Conservation (phyloP, 1,140 invertebrate genomes). For the Leptopilina clavipes region DNA sequence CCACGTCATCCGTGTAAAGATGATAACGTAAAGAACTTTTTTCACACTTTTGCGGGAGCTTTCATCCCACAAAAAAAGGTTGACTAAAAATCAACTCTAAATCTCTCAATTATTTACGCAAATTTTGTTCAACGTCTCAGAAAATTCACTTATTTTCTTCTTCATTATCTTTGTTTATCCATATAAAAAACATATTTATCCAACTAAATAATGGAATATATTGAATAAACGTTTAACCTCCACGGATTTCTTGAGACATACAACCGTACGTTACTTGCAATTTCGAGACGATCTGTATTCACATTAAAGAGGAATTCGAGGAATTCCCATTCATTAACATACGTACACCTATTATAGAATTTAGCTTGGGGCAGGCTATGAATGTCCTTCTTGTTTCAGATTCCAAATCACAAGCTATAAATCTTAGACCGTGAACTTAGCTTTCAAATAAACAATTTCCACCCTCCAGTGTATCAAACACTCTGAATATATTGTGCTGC, state of each 20-base stretch:
- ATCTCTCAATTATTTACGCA: background rate
- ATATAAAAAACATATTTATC: too few species aligned
- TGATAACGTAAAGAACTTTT: constrained; percentile 11
- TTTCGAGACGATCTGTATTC: constrained; percentile 15
- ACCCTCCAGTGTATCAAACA: background rate
- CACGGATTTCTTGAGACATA: background rate
- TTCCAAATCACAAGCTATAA: constrained; percentile 16
- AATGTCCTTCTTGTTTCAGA: constrained; percentile 16
- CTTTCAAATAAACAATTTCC: constrained; percentile 8
- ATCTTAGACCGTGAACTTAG: background rate
- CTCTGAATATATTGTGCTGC: background rate
- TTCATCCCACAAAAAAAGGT: background rate
- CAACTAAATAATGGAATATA: background rate
- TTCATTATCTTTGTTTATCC: background rate
- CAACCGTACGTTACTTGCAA: background rate
- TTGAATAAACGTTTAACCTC: constrained; percentile 8
- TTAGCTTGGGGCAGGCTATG: background rate
- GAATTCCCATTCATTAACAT: constrained; percentile 15
- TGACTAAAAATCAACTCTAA: background rate
- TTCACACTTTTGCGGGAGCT: constrained; percentile 15
- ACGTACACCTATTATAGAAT: constrained; percentile 16
- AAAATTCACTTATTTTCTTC: background rate
- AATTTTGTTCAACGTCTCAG: background rate
- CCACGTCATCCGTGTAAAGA: constrained; percentile 14
- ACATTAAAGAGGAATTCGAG: constrained; percentile 2